Evolutionary conservation across 2,797 vertebrate genomes (phyloP).

Genomic region (Dicrostonyx torquatus): DNA sequence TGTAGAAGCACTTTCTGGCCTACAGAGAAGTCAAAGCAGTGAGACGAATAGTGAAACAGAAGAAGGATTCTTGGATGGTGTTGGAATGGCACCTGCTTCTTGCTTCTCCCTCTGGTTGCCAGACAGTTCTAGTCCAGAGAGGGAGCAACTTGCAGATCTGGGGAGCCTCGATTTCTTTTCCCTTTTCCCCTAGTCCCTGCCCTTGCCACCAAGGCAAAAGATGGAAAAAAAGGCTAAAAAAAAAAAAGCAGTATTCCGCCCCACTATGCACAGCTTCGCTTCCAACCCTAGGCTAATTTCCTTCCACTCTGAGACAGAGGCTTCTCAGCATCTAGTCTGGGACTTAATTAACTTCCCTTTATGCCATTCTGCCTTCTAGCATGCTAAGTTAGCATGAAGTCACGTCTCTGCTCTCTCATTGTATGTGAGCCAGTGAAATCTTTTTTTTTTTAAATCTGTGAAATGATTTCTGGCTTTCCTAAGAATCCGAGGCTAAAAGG

Average conservation of each 20-base stretch:
- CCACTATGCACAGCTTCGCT: background rate
- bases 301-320: background rate
- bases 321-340: slow-evolving; percentile 8
- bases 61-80: background rate
- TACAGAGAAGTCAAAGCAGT: background rate
- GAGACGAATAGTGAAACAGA: background rate
- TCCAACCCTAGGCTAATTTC: background rate
- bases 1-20: background rate
- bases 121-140: background rate
- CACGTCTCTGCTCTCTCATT: slow-evolving; percentile 45
- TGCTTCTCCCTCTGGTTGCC: background rate
- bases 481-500: background rate
- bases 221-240: background rate
- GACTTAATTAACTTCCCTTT: slow-evolving; percentile 57
- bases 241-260: background rate
- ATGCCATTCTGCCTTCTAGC: slow-evolving; percentile 24
- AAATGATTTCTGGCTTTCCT: background rate
- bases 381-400: slow-evolving; percentile 37
- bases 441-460: background rate
- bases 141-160: background rate
- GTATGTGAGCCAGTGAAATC: background rate
- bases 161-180: background rate
- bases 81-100: too few species aligned
- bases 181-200: background rate
- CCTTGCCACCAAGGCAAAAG: background rate